Evolutionary conservation across 53 echinoderm and acorn worm genomes (phyloP).

Genomic region (Holothuria scabra): DNA sequence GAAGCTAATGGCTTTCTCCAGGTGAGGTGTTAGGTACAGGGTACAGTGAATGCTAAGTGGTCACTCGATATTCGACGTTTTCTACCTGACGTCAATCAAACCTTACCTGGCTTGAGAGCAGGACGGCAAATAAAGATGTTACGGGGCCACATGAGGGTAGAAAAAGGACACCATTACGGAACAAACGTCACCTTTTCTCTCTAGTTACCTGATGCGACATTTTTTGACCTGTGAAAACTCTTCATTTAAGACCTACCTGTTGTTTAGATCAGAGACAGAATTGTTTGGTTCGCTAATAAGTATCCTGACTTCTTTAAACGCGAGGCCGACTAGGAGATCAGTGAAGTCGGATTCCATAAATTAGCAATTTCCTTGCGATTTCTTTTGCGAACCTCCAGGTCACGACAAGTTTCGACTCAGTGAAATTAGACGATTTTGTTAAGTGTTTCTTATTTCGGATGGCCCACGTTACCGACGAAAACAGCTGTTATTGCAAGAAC

Average conservation of each 20-base stretch:
- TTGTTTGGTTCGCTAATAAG: too few species aligned
- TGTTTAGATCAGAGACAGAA: slow-evolving; percentile 3
- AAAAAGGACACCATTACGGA: slow-evolving; percentile 11
- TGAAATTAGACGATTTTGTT: too few species aligned
- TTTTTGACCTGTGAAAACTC: slow-evolving; percentile 46
- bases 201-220: slow-evolving; percentile 1
- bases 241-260: slow-evolving; percentile 22
- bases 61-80: slow-evolving; percentile 23
- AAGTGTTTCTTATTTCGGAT: too few species aligned
- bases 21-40: slow-evolving; percentile 24
- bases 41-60: slow-evolving; percentile 40
- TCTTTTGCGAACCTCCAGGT: too few species aligned
- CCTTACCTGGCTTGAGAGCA: slow-evolving; percentile 12
- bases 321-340: too few species aligned
- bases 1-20: slow-evolving; percentile 48
- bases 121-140: slow-evolving; percentile 14
- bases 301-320: too few species aligned
- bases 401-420: too few species aligned
- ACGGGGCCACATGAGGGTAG: slow-evolving; percentile 26
- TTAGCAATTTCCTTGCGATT: too few species aligned
- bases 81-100: slow-evolving; percentile 47
- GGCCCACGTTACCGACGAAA: too few species aligned
- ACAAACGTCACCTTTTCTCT: slow-evolving; percentile 34
- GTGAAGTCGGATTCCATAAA: too few species aligned
- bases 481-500: too few species aligned